These are phyloP conservation scores for Agapornis roseicollis DNA, from an alignment of 2,113 vertebrate species.

Conservation along the genomic window DNA sequence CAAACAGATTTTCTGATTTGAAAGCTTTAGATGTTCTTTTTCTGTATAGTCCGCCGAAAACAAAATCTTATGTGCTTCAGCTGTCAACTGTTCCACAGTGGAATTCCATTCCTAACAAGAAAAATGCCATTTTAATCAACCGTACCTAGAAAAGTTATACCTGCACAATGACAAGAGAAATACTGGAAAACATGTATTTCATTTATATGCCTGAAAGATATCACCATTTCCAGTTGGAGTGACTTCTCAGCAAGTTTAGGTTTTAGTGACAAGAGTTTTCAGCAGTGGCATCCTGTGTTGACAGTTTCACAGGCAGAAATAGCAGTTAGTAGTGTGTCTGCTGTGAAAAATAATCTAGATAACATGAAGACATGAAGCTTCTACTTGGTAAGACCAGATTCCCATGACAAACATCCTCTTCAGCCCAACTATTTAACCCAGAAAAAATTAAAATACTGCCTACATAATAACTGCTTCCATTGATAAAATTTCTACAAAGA, in stretches of 20 bases:
- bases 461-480: background rate
- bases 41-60: constrained; percentile 63
- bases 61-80: constrained; percentile 70
- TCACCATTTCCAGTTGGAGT: background rate
- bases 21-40: constrained; percentile 72
- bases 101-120: constrained; percentile 77
- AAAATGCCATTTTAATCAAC: background rate
- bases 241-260: background rate
- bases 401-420: background rate
- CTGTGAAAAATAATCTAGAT: background rate
- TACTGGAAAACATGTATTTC: background rate
- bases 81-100: constrained; percentile 67
- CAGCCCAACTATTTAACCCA: background rate
- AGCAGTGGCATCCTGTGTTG: background rate
- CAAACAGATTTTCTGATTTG: constrained; percentile 70
- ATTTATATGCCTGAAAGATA: background rate
- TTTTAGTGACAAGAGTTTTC: background rate
- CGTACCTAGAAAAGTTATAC: background rate
- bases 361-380: background rate
- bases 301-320: background rate
- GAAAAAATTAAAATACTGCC: background rate
- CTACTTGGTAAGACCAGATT: background rate
- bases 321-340: background rate
- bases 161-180: background rate
- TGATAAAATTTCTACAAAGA: background rate